Conservation (phyloP, 1,140 invertebrate species). For the Monomorium pharaonis region DNA sequence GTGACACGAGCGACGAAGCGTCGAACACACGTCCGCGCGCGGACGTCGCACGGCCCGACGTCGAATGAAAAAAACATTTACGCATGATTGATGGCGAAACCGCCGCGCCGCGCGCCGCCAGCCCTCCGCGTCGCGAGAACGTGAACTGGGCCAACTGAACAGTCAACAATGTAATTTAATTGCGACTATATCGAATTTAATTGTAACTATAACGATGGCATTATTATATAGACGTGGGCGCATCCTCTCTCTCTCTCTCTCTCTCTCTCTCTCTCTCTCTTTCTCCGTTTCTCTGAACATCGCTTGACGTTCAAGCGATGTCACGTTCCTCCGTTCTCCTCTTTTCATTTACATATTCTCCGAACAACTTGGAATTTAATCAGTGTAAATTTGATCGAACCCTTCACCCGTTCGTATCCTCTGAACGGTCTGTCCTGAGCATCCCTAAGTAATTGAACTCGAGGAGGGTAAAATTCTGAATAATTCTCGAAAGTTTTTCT, state of each 20-base stretch:
- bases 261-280: not conserved
- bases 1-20: not conserved
- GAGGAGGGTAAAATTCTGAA: not conserved
- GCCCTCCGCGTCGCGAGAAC: not conserved
- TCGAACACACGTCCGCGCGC: not conserved
- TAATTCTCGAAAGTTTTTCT: not conserved
- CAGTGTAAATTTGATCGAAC: not conserved
- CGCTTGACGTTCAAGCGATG: not conserved
- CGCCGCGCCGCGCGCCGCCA: too few relatives aligned
- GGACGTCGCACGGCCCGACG: not conserved
- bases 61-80: conserved; percentile 32
- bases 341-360: not conserved
- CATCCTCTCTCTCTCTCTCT: not conserved
- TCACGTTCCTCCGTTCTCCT: not conserved
- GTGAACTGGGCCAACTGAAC: not conserved
- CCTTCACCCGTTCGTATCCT: not conserved
- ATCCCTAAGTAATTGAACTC: not conserved
- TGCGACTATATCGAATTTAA: not conserved
- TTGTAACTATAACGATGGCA: not conserved
- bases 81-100: conserved; percentile 36
- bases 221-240: not conserved
- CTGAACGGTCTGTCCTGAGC: not conserved
- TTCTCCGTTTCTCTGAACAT: too few relatives aligned
- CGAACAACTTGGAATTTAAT: not conserved
- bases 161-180: not conserved